Conservation (phyloP, 1,140 invertebrate genomes). For the Coenobita brevimanus region DNA sequence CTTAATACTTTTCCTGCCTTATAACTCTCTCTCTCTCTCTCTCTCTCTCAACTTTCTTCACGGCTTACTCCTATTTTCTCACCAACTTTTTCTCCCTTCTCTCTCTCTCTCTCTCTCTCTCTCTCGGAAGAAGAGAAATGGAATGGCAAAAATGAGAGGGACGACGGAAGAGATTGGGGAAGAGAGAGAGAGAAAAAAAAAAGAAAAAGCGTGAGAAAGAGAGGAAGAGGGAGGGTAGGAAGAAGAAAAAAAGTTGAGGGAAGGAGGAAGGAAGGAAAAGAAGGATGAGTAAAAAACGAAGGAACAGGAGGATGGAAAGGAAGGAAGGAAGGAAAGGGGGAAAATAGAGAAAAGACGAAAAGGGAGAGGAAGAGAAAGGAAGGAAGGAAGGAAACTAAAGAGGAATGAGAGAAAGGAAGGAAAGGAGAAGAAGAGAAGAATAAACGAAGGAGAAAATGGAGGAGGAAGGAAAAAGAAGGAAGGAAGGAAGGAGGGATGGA, state of each 20-base stretch:
- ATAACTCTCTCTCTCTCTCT: slow-evolving; percentile 10
- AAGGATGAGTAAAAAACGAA: background rate
- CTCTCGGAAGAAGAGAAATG: slow-evolving; percentile 20
- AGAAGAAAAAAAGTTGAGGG: background rate
- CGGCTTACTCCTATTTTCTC: background rate
- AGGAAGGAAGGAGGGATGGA: background rate
- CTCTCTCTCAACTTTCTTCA: background rate
- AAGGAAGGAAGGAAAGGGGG: background rate
- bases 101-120: background rate
- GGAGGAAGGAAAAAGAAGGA: background rate
- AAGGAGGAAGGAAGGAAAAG: background rate
- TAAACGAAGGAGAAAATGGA: background rate
- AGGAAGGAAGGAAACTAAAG: background rate
- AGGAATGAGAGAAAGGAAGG: background rate
- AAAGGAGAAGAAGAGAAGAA: background rate
- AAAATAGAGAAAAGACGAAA: background rate
- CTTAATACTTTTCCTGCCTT: background rate
- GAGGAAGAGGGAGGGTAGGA: background rate
- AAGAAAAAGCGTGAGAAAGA: background rate
- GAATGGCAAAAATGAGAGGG: too few relatives aligned
- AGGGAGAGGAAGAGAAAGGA: background rate
- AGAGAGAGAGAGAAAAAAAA: slow-evolving; percentile 1
- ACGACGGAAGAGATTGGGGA: too few relatives aligned
- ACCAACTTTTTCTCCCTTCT: background rate
- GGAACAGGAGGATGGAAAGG: background rate